These are phyloP conservation scores for Drosophila antonietae DNA, from an alignment of 2,888 invertebrate genomes.

Conservation along the genomic window DNA sequence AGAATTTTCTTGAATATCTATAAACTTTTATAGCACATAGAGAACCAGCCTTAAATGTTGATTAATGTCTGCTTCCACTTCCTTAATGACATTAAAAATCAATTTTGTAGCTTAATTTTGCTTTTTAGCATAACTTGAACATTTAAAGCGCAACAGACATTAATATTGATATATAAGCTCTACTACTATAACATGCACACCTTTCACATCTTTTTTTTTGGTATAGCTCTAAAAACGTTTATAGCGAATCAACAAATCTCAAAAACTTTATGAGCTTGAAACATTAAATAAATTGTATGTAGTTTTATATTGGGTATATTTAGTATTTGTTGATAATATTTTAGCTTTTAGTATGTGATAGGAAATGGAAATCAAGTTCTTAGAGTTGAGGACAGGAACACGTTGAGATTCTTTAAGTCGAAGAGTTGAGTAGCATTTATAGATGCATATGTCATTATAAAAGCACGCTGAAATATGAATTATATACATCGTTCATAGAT, in stretches of 20 bases:
- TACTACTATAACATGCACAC: not conserved
- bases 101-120: not conserved
- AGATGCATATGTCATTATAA: too few species aligned
- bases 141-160: not conserved
- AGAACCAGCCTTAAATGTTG: not conserved
- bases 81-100: constrained; percentile 1
- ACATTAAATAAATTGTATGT: not conserved
- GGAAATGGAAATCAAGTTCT: not conserved
- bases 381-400: not conserved
- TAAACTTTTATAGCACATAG: not conserved
- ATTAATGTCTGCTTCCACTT: not conserved
- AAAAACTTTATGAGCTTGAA: not conserved
- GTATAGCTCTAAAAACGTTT: not conserved
- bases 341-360: not conserved
- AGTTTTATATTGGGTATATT: not conserved
- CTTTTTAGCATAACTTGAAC: constrained; percentile 1
- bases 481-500: too few species aligned
- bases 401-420: too few species aligned
- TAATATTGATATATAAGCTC: not conserved
- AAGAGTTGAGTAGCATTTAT: too few species aligned
- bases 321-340: not conserved
- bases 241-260: not conserved
- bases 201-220: not conserved
- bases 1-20: not conserved
- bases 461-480: too few species aligned